Base-by-base conservation (phyloP, 2,888 invertebrate species). In the Actias luna region DNA sequence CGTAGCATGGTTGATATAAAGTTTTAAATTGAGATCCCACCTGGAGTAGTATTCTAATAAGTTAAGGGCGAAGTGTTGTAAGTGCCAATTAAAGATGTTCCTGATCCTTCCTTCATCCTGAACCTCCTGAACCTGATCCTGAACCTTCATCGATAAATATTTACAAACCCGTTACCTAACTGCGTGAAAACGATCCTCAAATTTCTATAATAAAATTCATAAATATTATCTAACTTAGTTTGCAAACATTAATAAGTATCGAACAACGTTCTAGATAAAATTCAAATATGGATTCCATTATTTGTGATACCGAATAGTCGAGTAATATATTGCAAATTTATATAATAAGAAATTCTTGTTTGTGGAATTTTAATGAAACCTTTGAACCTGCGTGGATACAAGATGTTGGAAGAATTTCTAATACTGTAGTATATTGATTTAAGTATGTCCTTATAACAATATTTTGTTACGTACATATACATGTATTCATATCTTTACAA, bases 61-160 rank as follows among this genome's bases (percentile, higher is more conserved):
- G 74, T 79, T 78, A 67, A 63, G 60, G 63, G 62, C 61, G 65
- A 66, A 65, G 64, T 61, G 64, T 52, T 65, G 70, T 78, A 73
- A 78, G 75, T 76, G 75, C 73, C 80, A 82, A 82, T 84, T 82
- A 81, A 73, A 68, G 62, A 65, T 75, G 75, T 80, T 82, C 79
- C 74, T 74, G 64, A 46, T n/a, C n/a, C n/a, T n/a, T n/a, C n/a
- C n/a, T n/a, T n/a, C n/a, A n/a, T n/a, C n/a, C n/a, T n/a, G n/a
- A n/a, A n/a, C n/a, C n/a, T n/a, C n/a, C n/a, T n/a, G n/a, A n/a
- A n/a, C n/a, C n/a, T n/a, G n/a, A n/a, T n/a, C n/a, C n/a, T n/a
- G 64, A 76, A 65, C 72, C 65, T 74, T 68, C 61, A 68, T 67
- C 59, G 63, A 74, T 68, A 70, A 78, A 75, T 72, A 80, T 80